Evolutionary conservation across 2,113 vertebrate species (phyloP), one percentile per base, ranked within the genome.

Genomic region (Notothenia coriiceps): DNA sequence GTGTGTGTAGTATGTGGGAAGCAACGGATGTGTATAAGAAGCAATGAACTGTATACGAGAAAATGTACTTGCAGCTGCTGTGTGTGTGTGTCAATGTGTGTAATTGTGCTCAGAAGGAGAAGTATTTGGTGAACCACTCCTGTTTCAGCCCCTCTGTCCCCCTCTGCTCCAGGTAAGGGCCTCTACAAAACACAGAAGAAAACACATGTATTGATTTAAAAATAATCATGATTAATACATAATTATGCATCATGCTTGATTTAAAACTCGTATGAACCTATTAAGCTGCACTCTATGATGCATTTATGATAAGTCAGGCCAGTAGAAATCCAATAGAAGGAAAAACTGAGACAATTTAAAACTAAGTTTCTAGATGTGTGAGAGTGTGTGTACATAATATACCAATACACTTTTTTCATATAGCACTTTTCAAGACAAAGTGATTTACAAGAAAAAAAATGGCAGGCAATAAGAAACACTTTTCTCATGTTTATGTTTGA

Each of bases 91-190:
- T 71, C 29, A 76, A 13, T 68, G 11, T 20, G 1, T 64, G 13
- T 75, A n/a, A 86, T 91, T 93, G 92, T 88, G 77, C 69, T 96
- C 89, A 99, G 92, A 99, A 99, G 77, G 97, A 99, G 92, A 99
- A 99, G 89, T 98, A 99, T 84, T 99, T 99, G 60, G 97, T 99
- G 89, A 98, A 98, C 98, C 97, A 99, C 89, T 99, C 97, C 86
- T 98, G 97, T 78, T 95, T 96, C 17, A 94, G 96, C 1, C 93
- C 97, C 87, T 95, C 94, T 15, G 86, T 93, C 56, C 93, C 88
- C 57, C 93, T 91, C 84, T 96, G 96, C 70, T 93, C 96, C 86
- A 93, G 83, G 78, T 92, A 95, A 2, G 92, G 93, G 80, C 93
- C 92, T 93, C 98, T 98, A 77, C 66, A 92, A 93, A 85, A 93